A percentile compares a stretch with the other conserved stretches of the same genome.
Evolutionary conservation across 2,888 invertebrate genomes (phyloP).

Genomic region (Heliconius erato): DNA sequence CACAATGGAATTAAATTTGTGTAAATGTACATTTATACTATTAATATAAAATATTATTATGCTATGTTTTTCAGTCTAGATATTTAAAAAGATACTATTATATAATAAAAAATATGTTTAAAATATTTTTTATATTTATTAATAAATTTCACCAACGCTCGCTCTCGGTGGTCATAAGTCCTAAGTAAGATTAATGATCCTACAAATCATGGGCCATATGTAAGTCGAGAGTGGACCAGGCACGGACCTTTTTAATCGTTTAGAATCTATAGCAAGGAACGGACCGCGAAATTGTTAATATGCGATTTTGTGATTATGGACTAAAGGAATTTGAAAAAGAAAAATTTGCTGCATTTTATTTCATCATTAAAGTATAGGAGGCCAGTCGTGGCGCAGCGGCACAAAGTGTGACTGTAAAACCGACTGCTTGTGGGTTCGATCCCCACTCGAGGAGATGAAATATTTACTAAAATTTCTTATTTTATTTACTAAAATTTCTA

Average conservation of each 20-base stretch:
- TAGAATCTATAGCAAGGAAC: conserved; percentile 46
- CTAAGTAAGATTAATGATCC: conserved; percentile 53
- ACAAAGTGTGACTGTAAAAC: no score
- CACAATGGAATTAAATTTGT: no score
- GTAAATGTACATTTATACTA: no score
- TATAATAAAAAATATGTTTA: no score
- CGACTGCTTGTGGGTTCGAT: no score
- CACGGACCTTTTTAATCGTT: conserved; percentile 41
- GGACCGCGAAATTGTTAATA: conserved; percentile 50
- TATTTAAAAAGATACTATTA: no score
- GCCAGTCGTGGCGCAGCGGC: no score
- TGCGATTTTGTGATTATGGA: conserved; percentile 46
- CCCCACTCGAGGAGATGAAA: no score
- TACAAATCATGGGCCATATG: conserved; percentile 49
- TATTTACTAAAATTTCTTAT: no score
- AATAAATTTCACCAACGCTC: conserved; percentile 43
- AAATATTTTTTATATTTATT: background rate
- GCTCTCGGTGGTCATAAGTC: conserved; percentile 46
- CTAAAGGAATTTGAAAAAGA: conserved; percentile 36
- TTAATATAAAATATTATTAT: no score
- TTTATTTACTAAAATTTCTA: no score
- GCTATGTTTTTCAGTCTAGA: no score
- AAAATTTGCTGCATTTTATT: background rate
- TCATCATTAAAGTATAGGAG: background rate
- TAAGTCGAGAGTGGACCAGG: conserved; percentile 23